Evolutionary conservation across 2,888 invertebrate species (phyloP), one percentile per base, ranked within the genome.

Genomic region (Gymnoscelis rufifasciata): DNA sequence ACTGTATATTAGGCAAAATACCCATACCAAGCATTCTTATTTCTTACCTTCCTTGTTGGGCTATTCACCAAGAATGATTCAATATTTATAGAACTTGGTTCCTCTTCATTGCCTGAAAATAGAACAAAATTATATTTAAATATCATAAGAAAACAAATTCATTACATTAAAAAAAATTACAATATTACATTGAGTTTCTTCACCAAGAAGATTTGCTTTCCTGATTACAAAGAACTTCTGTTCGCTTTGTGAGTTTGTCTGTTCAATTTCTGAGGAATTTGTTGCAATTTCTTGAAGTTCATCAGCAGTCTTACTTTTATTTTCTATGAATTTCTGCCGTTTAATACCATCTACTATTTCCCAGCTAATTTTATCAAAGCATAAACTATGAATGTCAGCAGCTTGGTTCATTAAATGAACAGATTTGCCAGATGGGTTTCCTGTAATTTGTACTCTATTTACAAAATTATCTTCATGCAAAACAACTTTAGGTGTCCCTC

Each of bases 51-150:
- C 49, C 53, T 60, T 26, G 43, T 47, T 26, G 56, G 48, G 51
- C 56, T 64, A 51, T 59, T 57, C 51, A 74, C 73, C 55, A 78
- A 65, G 60, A 83, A 78, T 28, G 78, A 73, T 52, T 82, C 79
- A 56, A 81, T 66, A 64, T 80, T 78, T 19, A 78, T 60, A 30
- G 61, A 47, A 46, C 51, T 56, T 39, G 66, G 64, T 30, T 60
- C 61, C 37, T 44, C 54, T 27, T 60, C 61, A 51, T 57, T 59
- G 62, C 48, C 80, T 82, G 62, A 44, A 66, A 71, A 47, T 12
- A 8, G 4, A n/a, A 30, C 1, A 12, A 27, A 26, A 19, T 33
- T 33, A 33, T n/a, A 15, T 6, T 15, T 19, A 19, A 15, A 30
- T 8, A 7, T 1, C n/a, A 6, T 10, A 11, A 6, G 6, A 2